A percentile compares a stretch with the other conserved stretches of the same genome.
Evolutionary conservation across 2,797 vertebrate genomes (phyloP).

Genomic region (Hemitrygon akajei): DNA sequence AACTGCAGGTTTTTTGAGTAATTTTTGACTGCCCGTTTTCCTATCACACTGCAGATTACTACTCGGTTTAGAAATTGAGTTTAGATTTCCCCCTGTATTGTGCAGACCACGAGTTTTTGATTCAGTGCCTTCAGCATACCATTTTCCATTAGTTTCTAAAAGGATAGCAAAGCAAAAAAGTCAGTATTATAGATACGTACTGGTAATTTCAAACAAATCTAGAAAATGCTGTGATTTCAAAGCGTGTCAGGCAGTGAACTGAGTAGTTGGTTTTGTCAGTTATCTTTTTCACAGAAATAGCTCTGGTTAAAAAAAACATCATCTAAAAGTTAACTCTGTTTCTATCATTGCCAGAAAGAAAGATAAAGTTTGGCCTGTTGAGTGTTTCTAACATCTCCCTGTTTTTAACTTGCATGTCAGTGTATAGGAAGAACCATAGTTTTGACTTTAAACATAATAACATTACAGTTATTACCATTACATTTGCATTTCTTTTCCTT

Average conservation of each 20-base stretch:
- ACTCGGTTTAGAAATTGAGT: not conserved
- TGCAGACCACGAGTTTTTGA: not conserved
- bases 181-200: too few relatives aligned
- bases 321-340: too few relatives aligned
- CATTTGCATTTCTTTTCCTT: not conserved
- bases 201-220: too few relatives aligned
- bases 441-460: not conserved
- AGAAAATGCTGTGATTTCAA: too few relatives aligned
- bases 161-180: not conserved
- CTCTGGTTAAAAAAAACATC: too few relatives aligned
- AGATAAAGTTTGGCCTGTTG: too few relatives aligned
- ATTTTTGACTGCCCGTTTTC: not conserved
- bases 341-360: too few relatives aligned
- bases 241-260: too few relatives aligned
- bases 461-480: not conserved
- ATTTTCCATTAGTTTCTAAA: not conserved
- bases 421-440: not conserved
- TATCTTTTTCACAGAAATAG: too few relatives aligned
- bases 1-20: not conserved
- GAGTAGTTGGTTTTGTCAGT: too few relatives aligned
- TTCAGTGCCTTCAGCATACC: not conserved
- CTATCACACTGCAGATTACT: not conserved
- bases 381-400: too few relatives aligned
- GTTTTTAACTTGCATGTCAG: not conserved
- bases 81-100: not conserved